Conservation (phyloP, 2,113 vertebrate genomes). For the Boleophthalmus pectinirostris region DNA sequence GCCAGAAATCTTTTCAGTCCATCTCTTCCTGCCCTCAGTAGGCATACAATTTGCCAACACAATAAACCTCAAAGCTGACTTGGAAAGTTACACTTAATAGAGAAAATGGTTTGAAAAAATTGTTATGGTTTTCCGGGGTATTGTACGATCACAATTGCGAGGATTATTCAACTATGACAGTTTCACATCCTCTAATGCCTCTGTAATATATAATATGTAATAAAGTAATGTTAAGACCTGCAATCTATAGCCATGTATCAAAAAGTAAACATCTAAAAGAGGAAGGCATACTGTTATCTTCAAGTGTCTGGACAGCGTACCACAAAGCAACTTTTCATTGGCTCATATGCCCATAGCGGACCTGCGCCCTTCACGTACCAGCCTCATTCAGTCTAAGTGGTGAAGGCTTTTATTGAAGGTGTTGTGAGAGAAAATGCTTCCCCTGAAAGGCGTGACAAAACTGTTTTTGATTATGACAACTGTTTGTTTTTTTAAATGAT, state of each 20-base stretch:
- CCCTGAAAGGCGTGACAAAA: constrained; percentile 36
- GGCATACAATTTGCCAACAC: background rate
- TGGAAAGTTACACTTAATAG: background rate
- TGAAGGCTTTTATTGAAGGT: constrained; percentile 19
- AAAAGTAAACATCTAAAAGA: constrained; percentile 36
- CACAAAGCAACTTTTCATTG: background rate
- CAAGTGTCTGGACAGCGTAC: constrained; percentile 5
- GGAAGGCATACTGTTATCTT: background rate
- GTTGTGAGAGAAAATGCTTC: constrained; percentile 18
- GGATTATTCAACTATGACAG: background rate
- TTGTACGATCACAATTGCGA: background rate
- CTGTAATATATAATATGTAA: background rate
- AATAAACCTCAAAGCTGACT: background rate
- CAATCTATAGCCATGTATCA: constrained; percentile 11
- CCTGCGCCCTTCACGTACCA: constrained; percentile 11
- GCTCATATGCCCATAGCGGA: constrained; percentile 11
- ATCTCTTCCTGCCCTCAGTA: background rate
- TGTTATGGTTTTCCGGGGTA: background rate
- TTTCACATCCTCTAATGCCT: background rate
- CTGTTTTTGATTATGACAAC: constrained; percentile 21
- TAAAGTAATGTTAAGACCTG: background rate
- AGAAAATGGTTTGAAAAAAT: background rate
- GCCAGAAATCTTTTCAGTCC: background rate
- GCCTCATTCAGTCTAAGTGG: constrained; percentile 5
- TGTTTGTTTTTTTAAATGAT: constrained; percentile 38